Evolutionary conservation across 2,113 vertebrate species (phyloP).

Genomic region (Coptodon rendalli): DNA sequence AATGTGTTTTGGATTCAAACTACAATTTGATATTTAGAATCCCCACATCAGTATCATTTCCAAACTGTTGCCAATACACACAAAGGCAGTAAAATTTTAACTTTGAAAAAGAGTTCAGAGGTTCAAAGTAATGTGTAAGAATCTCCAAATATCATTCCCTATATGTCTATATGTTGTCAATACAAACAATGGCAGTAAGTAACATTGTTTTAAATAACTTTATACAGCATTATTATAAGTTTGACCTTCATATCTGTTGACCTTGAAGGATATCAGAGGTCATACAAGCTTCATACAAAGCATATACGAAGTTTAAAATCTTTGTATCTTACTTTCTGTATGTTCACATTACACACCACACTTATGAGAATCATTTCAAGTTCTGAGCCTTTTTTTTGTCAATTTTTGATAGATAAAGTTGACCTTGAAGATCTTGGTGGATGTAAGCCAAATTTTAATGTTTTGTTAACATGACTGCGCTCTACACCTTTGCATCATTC

Average conservation of each 20-base stretch:
- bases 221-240: background rate
- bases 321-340: background rate
- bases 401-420: background rate
- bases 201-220: background rate
- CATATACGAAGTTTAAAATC: background rate
- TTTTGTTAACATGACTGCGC: background rate
- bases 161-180: background rate
- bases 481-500: background rate
- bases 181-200: background rate
- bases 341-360: background rate
- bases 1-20: background rate
- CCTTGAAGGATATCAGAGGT: background rate
- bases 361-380: background rate
- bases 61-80: background rate
- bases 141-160: background rate
- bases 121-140: background rate
- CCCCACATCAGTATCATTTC: background rate
- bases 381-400: background rate
- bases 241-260: background rate
- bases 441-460: background rate
- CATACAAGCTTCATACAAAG: background rate
- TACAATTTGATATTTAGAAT: background rate
- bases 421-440: background rate
- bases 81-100: background rate
- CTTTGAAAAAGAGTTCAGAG: background rate